Conservation (phyloP, 2,888 invertebrate species). For the Alloscopus bannaensis region DNA sequence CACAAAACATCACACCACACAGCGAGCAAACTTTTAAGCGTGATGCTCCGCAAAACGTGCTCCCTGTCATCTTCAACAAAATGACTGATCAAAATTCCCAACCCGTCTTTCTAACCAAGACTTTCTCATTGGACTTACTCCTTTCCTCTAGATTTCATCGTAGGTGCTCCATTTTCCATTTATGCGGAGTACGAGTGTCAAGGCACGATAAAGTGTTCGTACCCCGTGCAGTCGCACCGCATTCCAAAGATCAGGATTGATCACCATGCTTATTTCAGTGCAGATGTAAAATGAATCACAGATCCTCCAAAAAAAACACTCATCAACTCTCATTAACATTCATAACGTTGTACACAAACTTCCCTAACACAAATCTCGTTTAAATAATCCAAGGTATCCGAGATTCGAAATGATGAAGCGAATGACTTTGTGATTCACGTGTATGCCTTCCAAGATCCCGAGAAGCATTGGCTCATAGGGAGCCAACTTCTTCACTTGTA, state of each 20-base stretch:
- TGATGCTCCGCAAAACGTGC: no score
- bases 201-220: constrained; percentile 54
- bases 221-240: constrained; percentile 38
- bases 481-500: constrained; percentile 57
- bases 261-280: constrained; percentile 55
- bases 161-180: constrained; percentile 49
- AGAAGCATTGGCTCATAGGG: constrained; percentile 63
- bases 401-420: constrained; percentile 53
- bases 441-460: constrained; percentile 70
- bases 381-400: constrained; percentile 57
- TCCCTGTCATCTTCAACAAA: background rate
- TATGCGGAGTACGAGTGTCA: constrained; percentile 64
- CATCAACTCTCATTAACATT: background rate
- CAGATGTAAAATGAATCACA: constrained; percentile 46
- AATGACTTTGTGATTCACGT: constrained; percentile 67
- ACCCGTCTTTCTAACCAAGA: background rate
- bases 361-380: background rate
- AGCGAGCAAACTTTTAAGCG: no score
- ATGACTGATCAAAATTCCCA: background rate
- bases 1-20: background rate
- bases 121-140: background rate
- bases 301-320: background rate
- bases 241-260: constrained; percentile 63
- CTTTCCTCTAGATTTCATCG: constrained; percentile 54
- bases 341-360: background rate